These are phyloP conservation scores for Callyntrura sp. DNA, from an alignment of 2,888 invertebrate species.

Conservation along the genomic window DNA sequence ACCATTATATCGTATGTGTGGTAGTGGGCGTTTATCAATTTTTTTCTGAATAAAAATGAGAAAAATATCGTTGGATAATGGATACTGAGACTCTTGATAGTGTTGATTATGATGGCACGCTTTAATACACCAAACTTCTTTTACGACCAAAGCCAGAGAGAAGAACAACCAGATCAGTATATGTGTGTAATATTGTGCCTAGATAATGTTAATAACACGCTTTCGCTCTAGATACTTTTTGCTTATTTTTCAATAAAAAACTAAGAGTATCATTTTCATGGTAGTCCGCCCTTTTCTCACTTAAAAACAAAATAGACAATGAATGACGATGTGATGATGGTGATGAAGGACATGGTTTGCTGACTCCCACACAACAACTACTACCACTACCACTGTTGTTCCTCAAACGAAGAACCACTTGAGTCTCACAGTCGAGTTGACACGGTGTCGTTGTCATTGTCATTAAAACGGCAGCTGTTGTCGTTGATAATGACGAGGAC, in stretches of 20 bases:
- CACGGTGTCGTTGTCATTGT: constrained; percentile 3
- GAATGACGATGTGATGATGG: neutral
- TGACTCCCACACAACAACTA: constrained; percentile 4
- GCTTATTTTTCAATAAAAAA: neutral
- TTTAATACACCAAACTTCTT: constrained; percentile 47
- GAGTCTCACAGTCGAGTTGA: constrained; percentile 35
- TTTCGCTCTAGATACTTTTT: constrained; percentile 29
- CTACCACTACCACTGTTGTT: neutral
- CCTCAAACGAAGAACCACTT: neutral
- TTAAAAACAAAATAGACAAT: neutral
- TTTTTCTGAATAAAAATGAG: constrained; percentile 4
- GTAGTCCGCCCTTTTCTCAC: constrained; percentile 41
- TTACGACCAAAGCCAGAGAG: neutral
- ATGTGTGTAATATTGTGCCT: neutral
- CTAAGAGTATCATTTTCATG: constrained; percentile 18
- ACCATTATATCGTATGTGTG: neutral
- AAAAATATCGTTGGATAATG: neutral
- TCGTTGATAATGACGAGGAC: neutral
- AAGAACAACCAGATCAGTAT: neutral
- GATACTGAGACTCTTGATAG: neutral
- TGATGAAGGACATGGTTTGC: constrained; percentile 46
- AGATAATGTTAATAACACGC: neutral
- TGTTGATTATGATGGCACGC: constrained; percentile 52
- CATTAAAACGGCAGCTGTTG: neutral
- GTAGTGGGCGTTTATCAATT: constrained; percentile 41